Evolutionary conservation across 2,888 invertebrate species (phyloP), one percentile per base, ranked within the genome.

Genomic region (Lottia gigantea): DNA sequence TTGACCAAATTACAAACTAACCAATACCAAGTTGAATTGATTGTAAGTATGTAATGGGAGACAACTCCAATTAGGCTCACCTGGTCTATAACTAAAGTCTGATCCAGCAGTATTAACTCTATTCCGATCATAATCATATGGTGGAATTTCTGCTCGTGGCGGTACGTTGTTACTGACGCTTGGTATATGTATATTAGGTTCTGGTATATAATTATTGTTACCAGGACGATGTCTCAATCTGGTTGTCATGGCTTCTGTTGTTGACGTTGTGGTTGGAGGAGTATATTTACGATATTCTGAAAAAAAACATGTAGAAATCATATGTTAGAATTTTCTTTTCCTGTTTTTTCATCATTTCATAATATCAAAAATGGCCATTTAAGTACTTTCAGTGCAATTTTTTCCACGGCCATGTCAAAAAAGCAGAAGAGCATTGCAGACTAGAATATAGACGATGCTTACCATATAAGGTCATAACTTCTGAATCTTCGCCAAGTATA

Each of bases 391-490:
- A n/a, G n/a, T n/a, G n/a, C n/a, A n/a, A n/a, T n/a, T n/a, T n/a
- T n/a, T n/a, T n/a, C n/a, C n/a, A n/a, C n/a, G n/a, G n/a, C n/a
- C n/a, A n/a, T n/a, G n/a, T n/a, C n/a, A n/a, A n/a, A n/a, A n/a
- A n/a, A n/a, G n/a, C n/a, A n/a, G n/a, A n/a, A n/a, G n/a, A n/a
- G n/a, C n/a, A n/a, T n/a, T n/a, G n/a, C 12, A 25, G 12, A 62
- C 14, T 26, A 16, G 11, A 40, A 40, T 3, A 6, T 11, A 40
- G 11, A 8, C 11, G 11, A 55, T 16, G 49, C 78, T 74, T 74
- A 85, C 85, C 83, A 67, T 79, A 78, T 26, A 85, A 70, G 0
- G 74, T 65, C 78, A 82, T 82, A 7, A 73, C 75, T 62, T 83
- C 81, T 0, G 76, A 68, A 62, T 84, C 84, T 14, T 67, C 76